Conservation (phyloP, 2,888 invertebrate species). For the Unio delphinus region DNA sequence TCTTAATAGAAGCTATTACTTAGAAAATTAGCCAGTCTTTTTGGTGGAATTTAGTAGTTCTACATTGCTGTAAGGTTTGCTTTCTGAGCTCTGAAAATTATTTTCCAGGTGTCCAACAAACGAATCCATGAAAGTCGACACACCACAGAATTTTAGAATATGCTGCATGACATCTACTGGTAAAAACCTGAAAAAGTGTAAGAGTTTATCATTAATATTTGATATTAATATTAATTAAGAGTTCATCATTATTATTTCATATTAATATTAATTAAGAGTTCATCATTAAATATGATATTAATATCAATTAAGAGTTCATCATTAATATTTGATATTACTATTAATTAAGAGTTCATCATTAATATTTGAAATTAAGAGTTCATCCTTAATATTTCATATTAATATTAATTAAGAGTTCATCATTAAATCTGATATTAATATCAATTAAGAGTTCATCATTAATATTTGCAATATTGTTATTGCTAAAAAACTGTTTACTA, state of each 20-base stretch:
- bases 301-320: background rate
- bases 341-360: background rate
- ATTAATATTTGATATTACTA: background rate
- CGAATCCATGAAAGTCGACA: constrained; percentile 54
- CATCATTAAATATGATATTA: background rate
- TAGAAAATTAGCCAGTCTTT: too few relatives aligned
- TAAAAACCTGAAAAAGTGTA: constrained; percentile 44
- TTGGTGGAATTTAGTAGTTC: too few relatives aligned
- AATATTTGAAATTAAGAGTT: background rate
- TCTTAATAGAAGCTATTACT: too few relatives aligned
- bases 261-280: too few relatives aligned
- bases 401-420: too few relatives aligned
- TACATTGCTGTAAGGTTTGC: too few relatives aligned
- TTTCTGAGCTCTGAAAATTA: too few relatives aligned
- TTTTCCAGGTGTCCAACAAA: constrained; percentile 10
- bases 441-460: background rate
- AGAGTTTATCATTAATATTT: background rate
- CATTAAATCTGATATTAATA: too few relatives aligned
- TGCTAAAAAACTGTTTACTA: too few relatives aligned
- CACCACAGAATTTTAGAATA: constrained; percentile 51
- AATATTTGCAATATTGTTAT: background rate
- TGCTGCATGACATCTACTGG: constrained; percentile 56
- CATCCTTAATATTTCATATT: too few relatives aligned
- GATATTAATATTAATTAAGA: too few relatives aligned
- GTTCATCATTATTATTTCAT: background rate